Percentiles rank a stretch among this genome's conserved stretches.
Conservation (phyloP, 2,113 vertebrate species). For the Corydoras sp. region DNA sequence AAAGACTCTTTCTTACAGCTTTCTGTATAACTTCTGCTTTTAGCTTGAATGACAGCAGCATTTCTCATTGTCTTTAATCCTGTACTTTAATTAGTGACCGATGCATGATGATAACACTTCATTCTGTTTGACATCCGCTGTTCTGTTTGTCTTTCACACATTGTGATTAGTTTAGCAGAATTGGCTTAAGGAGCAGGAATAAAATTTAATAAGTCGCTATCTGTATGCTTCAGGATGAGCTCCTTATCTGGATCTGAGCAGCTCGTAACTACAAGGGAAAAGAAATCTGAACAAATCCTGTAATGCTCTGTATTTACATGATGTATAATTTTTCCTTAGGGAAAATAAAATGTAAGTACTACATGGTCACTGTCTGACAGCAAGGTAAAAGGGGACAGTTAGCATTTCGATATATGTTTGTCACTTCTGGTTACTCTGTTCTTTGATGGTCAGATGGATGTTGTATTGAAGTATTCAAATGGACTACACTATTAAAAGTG, state of each 20-base stretch:
- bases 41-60: conserved; percentile 3
- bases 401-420: too few species aligned
- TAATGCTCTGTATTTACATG: too few species aligned
- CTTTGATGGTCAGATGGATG: too few species aligned
- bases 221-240: conserved; percentile 32
- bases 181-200: conserved; percentile 19
- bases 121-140: conserved; percentile 19
- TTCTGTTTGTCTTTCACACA: too few species aligned
- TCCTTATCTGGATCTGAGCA: conserved; percentile 50
- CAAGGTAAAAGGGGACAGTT: too few species aligned
- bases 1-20: not conserved
- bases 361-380: too few species aligned
- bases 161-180: conserved; percentile 21
- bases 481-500: too few species aligned
- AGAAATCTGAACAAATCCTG: conserved; percentile 3
- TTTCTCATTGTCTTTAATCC: conserved; percentile 10
- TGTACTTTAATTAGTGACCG: conserved; percentile 29
- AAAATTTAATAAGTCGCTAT: conserved; percentile 45
- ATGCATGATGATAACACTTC: conserved; percentile 32
- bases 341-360: too few species aligned
- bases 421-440: too few species aligned
- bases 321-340: too few species aligned
- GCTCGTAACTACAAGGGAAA: conserved; percentile 33
- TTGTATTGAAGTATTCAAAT: too few species aligned
- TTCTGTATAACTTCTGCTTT: conserved; percentile 17